Conservation (phyloP, 1,140 invertebrate genomes). For the Stegodyphus mimosarum region DNA sequence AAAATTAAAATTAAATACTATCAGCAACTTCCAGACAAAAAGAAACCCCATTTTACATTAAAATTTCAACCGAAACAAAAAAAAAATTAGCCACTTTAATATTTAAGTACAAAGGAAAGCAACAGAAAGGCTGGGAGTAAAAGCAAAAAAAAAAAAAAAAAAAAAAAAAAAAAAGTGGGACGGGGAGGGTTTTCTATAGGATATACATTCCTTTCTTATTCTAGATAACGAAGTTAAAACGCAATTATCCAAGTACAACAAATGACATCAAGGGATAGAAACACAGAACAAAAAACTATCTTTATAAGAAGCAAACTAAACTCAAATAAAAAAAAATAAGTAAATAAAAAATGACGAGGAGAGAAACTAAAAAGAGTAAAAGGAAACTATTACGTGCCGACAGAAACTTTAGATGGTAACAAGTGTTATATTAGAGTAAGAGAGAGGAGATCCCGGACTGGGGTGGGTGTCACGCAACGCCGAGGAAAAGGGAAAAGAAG, state of each 20-base stretch:
- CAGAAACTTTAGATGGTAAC: conserved; percentile 59
- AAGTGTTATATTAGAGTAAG: conserved; percentile 58
- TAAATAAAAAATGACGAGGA: conserved; percentile 4
- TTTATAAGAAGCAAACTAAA: neutral
- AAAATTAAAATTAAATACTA: no score
- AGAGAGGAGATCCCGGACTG: neutral
- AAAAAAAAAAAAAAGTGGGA: no score
- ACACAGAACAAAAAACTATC: conserved; percentile 13
- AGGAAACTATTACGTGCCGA: conserved; percentile 56
- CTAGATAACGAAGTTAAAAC: conserved; percentile 11
- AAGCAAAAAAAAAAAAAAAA: no score
- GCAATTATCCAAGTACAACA: conserved; percentile 36
- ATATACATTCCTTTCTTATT: neutral
- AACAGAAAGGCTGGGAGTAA: no score
- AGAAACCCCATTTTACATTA: no score
- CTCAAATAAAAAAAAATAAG: conserved; percentile 1
- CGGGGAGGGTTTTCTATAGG: no score
- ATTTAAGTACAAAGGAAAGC: no score
- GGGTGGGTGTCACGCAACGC: conserved; percentile 29
- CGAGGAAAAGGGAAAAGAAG: conserved; percentile 1
- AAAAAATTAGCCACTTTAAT: no score
- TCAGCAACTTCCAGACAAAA: no score
- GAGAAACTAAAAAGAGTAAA: conserved; percentile 5
- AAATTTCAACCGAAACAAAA: no score
- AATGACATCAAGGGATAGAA: conserved; percentile 24